Conservation (phyloP, 2,888 invertebrate species). For the Drosophila helvetica region DNA sequence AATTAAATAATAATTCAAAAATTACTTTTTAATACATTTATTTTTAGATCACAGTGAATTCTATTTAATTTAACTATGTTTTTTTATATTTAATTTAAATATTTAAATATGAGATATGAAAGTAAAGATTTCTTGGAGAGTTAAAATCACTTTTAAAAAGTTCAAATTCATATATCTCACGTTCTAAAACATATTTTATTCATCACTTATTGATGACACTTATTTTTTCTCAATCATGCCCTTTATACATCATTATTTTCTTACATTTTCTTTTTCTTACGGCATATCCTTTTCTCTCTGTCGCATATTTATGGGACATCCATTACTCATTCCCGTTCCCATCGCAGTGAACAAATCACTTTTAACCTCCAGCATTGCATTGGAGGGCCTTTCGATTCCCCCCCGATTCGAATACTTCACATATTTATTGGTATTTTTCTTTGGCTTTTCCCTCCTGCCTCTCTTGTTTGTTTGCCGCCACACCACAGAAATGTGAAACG, state of each 20-base stretch:
- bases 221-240: neutral
- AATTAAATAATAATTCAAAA: too few relatives aligned
- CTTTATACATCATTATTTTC: neutral
- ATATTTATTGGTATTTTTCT: slow-evolving; percentile 51
- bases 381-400: neutral
- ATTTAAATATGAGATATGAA: too few relatives aligned
- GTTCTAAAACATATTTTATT: neutral
- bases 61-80: too few relatives aligned
- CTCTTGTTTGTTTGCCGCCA: slow-evolving; percentile 34
- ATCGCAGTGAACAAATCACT: slow-evolving; percentile 10
- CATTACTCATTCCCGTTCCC: neutral
- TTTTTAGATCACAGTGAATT: too few relatives aligned
- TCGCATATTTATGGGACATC: neutral
- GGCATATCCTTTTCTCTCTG: too few relatives aligned
- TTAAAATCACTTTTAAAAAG: too few relatives aligned
- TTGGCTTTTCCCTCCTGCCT: slow-evolving; percentile 1
- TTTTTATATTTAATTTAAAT: too few relatives aligned
- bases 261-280: neutral
- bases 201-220: neutral
- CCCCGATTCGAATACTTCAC: slow-evolving; percentile 21
- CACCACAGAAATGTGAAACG: slow-evolving; percentile 52
- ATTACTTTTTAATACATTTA: too few relatives aligned
- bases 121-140: too few relatives aligned
- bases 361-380: neutral
- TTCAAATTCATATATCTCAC: too few relatives aligned